phyloP scores from a whole-genome alignment of 2,797 vertebrate genomes.

The Pteronotus mesoamericanus region DNA sequence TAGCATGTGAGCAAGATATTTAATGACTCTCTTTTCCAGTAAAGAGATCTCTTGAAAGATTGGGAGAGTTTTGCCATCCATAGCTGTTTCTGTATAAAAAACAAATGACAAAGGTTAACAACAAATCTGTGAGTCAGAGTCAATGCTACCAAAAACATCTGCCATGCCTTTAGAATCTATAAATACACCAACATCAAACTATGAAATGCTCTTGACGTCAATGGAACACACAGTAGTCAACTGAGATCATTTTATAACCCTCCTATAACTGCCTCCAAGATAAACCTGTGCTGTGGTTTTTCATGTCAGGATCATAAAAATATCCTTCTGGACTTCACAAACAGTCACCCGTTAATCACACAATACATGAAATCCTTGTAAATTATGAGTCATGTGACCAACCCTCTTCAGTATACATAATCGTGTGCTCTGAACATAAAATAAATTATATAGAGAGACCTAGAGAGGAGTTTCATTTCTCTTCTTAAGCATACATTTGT shows the following conservation, averaged over 20 bases:
- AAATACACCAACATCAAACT: conserved; percentile 47
- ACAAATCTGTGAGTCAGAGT: conserved; percentile 38
- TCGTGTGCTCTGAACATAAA: background rate
- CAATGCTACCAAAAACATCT: conserved; percentile 24
- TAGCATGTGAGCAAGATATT: background rate
- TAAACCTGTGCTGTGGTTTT: conserved; percentile 8
- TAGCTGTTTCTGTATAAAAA: background rate
- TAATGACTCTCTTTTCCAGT: background rate
- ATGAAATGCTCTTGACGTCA: conserved; percentile 58
- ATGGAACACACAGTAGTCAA: background rate
- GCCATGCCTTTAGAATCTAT: conserved; percentile 43
- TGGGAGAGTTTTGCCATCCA: background rate
- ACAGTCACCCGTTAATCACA: background rate
- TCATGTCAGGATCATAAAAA: conserved; percentile 50
- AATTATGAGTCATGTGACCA: background rate
- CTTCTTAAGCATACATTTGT: background rate
- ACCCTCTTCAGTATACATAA: background rate
- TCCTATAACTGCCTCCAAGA: conserved; percentile 25
- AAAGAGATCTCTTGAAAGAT: conserved; percentile 4
- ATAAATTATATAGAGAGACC: background rate
- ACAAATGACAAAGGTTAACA: conserved; percentile 37
- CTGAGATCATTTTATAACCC: conserved; percentile 46
- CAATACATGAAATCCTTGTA: background rate
- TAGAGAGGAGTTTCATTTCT: background rate
- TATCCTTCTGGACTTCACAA: background rate